Evolutionary conservation across 2,888 invertebrate species (phyloP), one percentile per base, ranked within the genome.

Genomic region (Ophion ventricosus): DNA sequence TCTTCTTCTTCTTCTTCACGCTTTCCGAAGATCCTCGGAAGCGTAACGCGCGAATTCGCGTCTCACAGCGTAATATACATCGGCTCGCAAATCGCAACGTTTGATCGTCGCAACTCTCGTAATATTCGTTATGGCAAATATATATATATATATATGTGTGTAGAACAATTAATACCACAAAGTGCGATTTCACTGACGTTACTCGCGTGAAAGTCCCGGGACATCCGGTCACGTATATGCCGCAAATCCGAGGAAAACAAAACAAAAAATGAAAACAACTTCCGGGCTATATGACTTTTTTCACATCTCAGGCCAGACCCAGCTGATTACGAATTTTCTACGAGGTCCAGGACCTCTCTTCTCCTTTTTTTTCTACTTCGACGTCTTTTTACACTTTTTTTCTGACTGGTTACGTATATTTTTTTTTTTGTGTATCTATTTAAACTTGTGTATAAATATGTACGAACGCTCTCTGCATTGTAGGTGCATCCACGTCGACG

Each of bases 401-500:
- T 81, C 61, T 80, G 40, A 64, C 40, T 82, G 35, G 5, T 76
- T 74, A 84, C 80, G 76, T 79, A 61, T 26, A 29, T 59, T 70
- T 57, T 64, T 40, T 79, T 70, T 66, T 59, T 17, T 26, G 54
- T 49, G 29, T n/a, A 61, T 56, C 40, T 26, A 57, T 64, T 74
- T 20, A 74, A 49, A 82, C 43, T 25, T 80, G 70, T 83, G 80
- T 82, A 85, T 85, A 86, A 86, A 86, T 86, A 86, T 92, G 89
- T 92, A 91, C 88, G 88, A 92, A 92, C 91, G 89, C 90, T 93
- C 90, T 93, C 92, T 93, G 92, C 90, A 92, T 93, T 93, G 91
- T 93, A 93, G 93, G 93, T 93, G 91, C 90, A 92, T 87, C 92
- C 93, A 92, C 93, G 91, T 93, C 91, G 93, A 91, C 90, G 93